These are phyloP conservation scores for Porites lobata DNA, from an alignment of 92 coral and sea anemone genomes.

Conservation along the genomic window DNA sequence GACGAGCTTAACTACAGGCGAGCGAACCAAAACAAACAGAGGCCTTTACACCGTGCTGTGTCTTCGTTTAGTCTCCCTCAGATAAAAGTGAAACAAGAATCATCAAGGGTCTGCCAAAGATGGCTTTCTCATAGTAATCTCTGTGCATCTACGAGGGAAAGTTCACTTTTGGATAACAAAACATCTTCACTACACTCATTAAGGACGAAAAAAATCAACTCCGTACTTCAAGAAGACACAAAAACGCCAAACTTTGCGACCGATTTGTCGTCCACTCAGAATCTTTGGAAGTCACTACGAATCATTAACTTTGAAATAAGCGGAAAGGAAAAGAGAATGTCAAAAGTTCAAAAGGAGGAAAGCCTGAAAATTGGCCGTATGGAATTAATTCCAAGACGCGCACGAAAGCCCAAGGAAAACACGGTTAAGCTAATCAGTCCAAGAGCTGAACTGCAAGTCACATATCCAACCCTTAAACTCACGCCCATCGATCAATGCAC, in stretches of 20 bases:
- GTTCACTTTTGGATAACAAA: background rate
- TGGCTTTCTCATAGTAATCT: conserved; percentile 17
- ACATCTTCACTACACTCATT: conserved; percentile 13
- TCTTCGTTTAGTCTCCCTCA: conserved; percentile 29
- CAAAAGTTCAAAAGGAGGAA: conserved; percentile 20
- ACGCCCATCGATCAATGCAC: conserved; percentile 33
- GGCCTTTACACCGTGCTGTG: background rate
- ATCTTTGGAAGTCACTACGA: conserved; percentile 26
- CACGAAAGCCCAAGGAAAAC: background rate
- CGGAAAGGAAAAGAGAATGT: background rate
- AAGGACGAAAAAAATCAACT: conserved; percentile 6
- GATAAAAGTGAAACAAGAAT: conserved; percentile 27
- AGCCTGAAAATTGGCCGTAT: conserved; percentile 35
- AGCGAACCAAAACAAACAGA: background rate
- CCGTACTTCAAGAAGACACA: background rate
- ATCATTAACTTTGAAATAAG: conserved; percentile 9
- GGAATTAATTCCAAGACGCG: conserved; percentile 37
- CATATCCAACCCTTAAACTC: conserved; percentile 38
- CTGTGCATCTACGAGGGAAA: background rate
- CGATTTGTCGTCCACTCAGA: background rate
- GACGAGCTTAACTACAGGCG: background rate
- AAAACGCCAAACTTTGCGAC: background rate
- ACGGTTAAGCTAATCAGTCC: background rate
- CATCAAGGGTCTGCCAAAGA: conserved; percentile 27
- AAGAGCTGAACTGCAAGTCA: conserved; percentile 16